Evolutionary conservation across 1,140 invertebrate genomes (phyloP).

Genomic region (Pteromalus puparum): DNA sequence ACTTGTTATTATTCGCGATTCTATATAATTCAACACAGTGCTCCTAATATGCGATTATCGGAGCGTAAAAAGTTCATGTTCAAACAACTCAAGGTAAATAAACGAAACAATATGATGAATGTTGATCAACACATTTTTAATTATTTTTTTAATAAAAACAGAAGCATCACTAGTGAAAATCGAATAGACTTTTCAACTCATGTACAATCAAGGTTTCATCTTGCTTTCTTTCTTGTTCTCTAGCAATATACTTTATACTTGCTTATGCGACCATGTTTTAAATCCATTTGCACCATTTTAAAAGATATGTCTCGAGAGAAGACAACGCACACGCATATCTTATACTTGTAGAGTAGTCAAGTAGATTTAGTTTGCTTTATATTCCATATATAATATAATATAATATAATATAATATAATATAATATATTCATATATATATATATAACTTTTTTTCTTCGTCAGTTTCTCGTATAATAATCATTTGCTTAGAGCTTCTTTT

Average conservation of each 20-base stretch:
- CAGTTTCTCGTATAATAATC: background rate
- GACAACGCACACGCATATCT: slow-evolving; percentile 1
- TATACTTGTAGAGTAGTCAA: slow-evolving; percentile 9
- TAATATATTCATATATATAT: background rate
- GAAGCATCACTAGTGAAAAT: background rate
- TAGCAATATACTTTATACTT: background rate
- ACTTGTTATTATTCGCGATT: too few species aligned
- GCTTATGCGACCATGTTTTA: background rate
- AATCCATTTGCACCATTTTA: background rate
- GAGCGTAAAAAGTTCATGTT: too few species aligned
- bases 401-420: background rate
- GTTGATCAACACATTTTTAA: background rate
- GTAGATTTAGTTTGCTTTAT: background rate
- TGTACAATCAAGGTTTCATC: background rate
- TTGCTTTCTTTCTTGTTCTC: background rate
- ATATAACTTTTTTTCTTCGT: background rate
- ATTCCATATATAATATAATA: background rate
- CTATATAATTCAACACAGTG: too few species aligned
- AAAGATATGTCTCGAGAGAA: slow-evolving; percentile 9
- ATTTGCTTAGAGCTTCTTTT: background rate
- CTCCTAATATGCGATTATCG: too few species aligned
- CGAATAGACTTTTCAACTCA: background rate
- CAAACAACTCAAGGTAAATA: background rate
- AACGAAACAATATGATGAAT: background rate
- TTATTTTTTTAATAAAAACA: slow-evolving; percentile 6